These are phyloP conservation scores for Panorpa germanica DNA, from an alignment of 2,888 invertebrate species.

Conservation along the genomic window DNA sequence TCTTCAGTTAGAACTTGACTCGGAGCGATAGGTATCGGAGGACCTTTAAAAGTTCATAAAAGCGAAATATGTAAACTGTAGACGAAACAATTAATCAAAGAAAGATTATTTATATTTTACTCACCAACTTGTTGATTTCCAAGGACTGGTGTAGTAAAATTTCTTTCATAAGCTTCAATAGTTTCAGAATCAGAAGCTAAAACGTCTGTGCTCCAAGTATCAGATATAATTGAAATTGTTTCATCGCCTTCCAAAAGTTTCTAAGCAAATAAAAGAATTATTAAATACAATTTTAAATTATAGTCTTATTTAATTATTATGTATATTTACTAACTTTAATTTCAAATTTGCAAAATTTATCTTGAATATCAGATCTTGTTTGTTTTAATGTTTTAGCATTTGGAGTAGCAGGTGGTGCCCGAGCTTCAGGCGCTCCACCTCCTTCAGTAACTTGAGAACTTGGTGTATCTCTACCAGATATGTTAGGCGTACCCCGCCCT, in stretches of 20 bases:
- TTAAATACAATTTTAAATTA: constrained; percentile 4
- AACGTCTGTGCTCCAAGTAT: constrained; percentile 98
- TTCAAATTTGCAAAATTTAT: constrained; percentile 97
- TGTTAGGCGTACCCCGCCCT: constrained; percentile 84
- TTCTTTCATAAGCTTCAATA: constrained; percentile 48
- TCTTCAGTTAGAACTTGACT: too few species aligned
- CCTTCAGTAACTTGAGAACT: constrained; percentile 80
- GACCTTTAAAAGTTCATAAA: constrained; percentile 17
- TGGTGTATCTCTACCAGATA: constrained; percentile 91
- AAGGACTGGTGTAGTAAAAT: constrained; percentile 24
- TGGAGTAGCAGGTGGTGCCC: constrained; percentile 28
- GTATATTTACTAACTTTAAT: constrained; percentile 38
- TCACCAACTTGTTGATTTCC: too few species aligned
- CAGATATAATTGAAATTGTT: constrained; percentile 90
- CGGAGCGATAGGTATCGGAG: constrained; percentile 9
- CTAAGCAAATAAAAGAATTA: constrained; percentile 15
- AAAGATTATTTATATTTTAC: too few species aligned
- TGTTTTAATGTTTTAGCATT: constrained; percentile 49
- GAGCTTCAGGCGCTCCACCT: constrained; percentile 28
- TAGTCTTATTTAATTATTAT: background rate
- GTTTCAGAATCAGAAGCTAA: constrained; percentile 92
- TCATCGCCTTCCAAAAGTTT: constrained; percentile 70
- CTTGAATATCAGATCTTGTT: constrained; percentile 88
- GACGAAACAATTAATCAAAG: too few species aligned
- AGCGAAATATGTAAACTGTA: too few species aligned